Evolutionary conservation across 2,113 vertebrate genomes (phyloP).

Genomic region (Pomatostomus ruficeps): DNA sequence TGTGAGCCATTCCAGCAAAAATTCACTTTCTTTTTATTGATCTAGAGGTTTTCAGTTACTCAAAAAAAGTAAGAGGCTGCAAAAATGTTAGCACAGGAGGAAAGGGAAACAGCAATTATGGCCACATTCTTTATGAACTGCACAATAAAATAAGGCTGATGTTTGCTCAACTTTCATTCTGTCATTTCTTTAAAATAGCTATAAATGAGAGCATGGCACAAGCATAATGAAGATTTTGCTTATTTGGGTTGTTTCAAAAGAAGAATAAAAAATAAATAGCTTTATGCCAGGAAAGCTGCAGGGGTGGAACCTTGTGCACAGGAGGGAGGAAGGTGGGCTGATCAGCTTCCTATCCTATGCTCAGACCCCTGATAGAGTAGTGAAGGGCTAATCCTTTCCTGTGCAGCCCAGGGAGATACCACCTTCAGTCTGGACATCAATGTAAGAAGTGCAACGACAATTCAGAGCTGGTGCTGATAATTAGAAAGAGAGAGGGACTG

Average conservation of each 20-base stretch:
- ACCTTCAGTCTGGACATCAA: neutral
- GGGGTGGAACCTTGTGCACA: neutral
- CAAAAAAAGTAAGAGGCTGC: neutral
- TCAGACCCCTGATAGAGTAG: neutral
- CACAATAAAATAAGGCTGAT: neutral
- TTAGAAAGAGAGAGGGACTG: neutral
- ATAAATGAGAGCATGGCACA: neutral
- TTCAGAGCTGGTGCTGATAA: neutral
- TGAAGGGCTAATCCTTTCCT: neutral
- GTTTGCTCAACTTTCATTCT: neutral
- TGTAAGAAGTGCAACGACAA: neutral
- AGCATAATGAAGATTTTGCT: neutral
- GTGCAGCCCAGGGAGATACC: neutral
- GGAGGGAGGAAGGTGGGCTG: neutral
- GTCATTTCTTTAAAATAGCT: neutral
- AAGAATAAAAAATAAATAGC: neutral
- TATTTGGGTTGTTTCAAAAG: neutral
- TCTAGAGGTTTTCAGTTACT: neutral
- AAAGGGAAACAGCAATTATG: neutral
- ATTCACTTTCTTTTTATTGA: neutral
- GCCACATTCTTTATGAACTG: neutral
- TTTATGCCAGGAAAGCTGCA: neutral
- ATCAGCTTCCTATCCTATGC: neutral
- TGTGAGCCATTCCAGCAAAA: neutral
- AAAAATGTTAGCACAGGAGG: neutral